Evolutionary conservation across 37 sponge, comb jelly and placozoan species (phyloP).

Genomic region (Tethya wilhelma): DNA sequence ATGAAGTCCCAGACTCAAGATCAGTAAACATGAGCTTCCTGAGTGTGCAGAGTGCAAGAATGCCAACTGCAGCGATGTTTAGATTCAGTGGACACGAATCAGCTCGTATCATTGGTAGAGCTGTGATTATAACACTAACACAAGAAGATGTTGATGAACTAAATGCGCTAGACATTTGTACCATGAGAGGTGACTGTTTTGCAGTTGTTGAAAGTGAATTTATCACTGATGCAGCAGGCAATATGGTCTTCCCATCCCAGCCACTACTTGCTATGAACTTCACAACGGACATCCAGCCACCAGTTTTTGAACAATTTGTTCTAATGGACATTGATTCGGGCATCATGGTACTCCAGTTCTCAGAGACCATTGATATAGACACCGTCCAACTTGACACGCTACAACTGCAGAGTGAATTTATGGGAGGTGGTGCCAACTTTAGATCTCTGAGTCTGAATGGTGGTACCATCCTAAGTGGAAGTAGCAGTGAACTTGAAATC

Average conservation of each 20-base stretch:
- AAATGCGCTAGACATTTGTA: constrained; percentile 67
- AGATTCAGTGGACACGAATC: constrained; percentile 34
- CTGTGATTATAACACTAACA: constrained; percentile 52
- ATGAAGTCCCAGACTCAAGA: constrained; percentile 70
- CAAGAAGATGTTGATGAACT: constrained; percentile 70
- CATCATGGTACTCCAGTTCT: constrained; percentile 63
- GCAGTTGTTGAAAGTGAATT: constrained; percentile 48
- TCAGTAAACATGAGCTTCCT: constrained; percentile 68
- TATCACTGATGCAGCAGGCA: constrained; percentile 80
- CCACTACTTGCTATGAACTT: constrained; percentile 52
- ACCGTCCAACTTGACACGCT: constrained; percentile 57
- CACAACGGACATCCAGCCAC: constrained; percentile 61
- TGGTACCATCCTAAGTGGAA: constrained; percentile 65
- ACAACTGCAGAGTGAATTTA: constrained; percentile 69
- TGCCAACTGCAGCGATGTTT: constrained; percentile 22
- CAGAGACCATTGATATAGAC: constrained; percentile 72
- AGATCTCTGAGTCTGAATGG: constrained; percentile 54
- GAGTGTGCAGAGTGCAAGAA: constrained; percentile 32
- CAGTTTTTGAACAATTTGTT: constrained; percentile 76
- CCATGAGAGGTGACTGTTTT: constrained; percentile 62
- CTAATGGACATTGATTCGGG: constrained; percentile 78
- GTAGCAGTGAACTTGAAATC: constrained; percentile 69
- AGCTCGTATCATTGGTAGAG: constrained; percentile 24
- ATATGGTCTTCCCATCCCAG: constrained; percentile 37
- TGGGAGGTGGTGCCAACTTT: constrained; percentile 54